Evolutionary conservation across 2,113 vertebrate species (phyloP).

Genomic region (Seriola aureovittata): DNA sequence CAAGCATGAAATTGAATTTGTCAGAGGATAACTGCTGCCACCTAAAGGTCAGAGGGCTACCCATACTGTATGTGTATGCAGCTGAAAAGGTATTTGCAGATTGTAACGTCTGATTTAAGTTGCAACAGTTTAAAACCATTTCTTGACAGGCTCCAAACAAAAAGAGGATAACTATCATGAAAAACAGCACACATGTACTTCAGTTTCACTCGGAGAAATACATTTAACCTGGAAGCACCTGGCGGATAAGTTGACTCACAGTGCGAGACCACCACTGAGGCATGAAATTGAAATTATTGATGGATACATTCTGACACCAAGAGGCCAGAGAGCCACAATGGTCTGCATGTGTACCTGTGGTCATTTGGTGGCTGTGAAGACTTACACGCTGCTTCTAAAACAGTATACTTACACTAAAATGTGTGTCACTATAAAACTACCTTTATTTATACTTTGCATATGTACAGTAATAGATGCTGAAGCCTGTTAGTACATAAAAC

Average conservation of each 20-base stretch:
- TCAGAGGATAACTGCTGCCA: slow-evolving; percentile 75
- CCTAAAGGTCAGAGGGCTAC: slow-evolving; percentile 68
- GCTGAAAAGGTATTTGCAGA: slow-evolving; percentile 13
- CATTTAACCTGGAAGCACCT: slow-evolving; percentile 40
- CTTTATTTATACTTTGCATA: background rate
- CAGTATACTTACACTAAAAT: background rate
- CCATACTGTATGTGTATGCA: background rate
- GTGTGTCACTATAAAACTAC: background rate
- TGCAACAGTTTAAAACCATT: background rate
- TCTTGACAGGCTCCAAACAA: background rate
- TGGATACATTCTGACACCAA: slow-evolving; percentile 61
- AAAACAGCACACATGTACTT: slow-evolving; percentile 10
- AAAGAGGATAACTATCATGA: background rate
- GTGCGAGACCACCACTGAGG: slow-evolving; percentile 29
- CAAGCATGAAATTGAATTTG: slow-evolving; percentile 75
- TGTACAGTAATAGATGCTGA: background rate
- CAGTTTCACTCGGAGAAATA: background rate
- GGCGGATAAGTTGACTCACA: slow-evolving; percentile 30
- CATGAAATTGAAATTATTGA: slow-evolving; percentile 75
- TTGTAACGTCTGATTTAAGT: slow-evolving; percentile 9
- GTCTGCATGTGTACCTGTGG: slow-evolving; percentile 7
- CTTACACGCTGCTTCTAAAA: background rate
- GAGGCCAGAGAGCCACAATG: slow-evolving; percentile 43
- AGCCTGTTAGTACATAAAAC: background rate
- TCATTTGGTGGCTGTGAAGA: background rate